Percentiles rank a stretch among this genome's conserved stretches.
These are phyloP conservation scores for Elaeidobius kamerunicus DNA, from an alignment of 2,888 invertebrate genomes.

Conservation along the genomic window DNA sequence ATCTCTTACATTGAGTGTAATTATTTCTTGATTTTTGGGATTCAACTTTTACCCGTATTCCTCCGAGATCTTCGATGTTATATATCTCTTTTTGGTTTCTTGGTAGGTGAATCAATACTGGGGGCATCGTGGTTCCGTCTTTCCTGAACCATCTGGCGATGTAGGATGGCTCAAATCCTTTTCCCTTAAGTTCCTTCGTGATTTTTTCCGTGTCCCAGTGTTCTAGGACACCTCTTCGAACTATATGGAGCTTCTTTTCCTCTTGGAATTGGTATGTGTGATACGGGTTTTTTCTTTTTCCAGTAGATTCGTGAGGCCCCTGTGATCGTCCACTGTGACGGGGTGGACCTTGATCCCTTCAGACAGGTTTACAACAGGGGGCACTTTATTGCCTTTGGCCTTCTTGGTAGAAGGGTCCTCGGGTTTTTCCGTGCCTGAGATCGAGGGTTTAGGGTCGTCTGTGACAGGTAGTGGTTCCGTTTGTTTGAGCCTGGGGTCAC, in stretches of 20 bases:
- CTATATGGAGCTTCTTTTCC: too few relatives aligned
- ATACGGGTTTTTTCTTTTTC: neutral
- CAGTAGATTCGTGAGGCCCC: neutral
- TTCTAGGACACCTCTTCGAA: conserved; percentile 7
- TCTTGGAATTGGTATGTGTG: neutral
- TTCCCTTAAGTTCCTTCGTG: neutral
- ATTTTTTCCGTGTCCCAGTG: neutral
- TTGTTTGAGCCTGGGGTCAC: too few relatives aligned
- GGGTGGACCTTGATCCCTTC: conserved; percentile 7
- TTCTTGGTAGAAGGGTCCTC: too few relatives aligned
- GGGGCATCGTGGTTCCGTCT: neutral
- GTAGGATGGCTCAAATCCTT: neutral
- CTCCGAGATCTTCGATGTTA: neutral
- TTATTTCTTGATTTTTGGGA: conserved; percentile 1
- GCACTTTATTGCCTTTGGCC: too few relatives aligned
- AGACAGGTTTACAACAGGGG: neutral
- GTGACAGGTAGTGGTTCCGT: too few relatives aligned
- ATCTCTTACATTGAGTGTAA: conserved; percentile 14
- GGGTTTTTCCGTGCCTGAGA: too few relatives aligned
- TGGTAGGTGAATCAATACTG: neutral
- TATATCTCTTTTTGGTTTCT: conserved; percentile 6
- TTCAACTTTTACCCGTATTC: neutral
- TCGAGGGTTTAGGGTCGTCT: too few relatives aligned
- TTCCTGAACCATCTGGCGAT: neutral
- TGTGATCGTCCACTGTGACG: neutral